Evolutionary conservation across 2,113 vertebrate species (phyloP), one percentile per base, ranked within the genome.

Genomic region (Apistogramma diplotaenia): DNA sequence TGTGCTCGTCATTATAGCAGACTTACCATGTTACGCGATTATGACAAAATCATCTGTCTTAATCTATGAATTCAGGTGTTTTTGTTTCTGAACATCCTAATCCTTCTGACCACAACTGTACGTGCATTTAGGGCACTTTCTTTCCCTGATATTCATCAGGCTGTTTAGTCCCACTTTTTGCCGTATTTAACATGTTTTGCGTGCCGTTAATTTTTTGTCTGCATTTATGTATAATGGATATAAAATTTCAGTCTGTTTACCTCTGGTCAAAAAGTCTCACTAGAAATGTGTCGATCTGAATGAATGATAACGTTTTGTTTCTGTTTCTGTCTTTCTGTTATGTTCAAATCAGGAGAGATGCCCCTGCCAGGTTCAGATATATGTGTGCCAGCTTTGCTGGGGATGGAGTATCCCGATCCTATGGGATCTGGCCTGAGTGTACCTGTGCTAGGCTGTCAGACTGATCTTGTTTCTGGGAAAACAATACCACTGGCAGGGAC

Each of bases 341-440:
- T 31, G 2, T 59, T 83, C 18, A 71, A 60, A 78, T 61, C 76
- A 99, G 97, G 97, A 49, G 92, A 93, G 77, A 94, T 97, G 87
- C 86, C 89, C 72, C 95, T 95, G 37, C 91, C 94, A 0, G 91
- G 93, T 79, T 95, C 94, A 31, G 95, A 94, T 58, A 54, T 94
- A 25, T 89, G 90, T 89, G 84, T 97, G 37, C 95, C 96, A 1
- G 96, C 95, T 43, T 90, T 97, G n/a, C 92, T 96, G 19, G 96
- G 97, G 25, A 91, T 97, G 95, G 95, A 97, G 60, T 97, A 98
- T 84, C 96, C 96, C 46, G 97, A 98, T 77, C 96, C 97, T 0
- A 84, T 92, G 85, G 97, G 96, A 40, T 98, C 97, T 3, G 91
- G 95, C 21, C 84, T 97, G 27, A 92, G 89, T 87, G 97, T 98